Evolutionary conservation across 2,888 invertebrate genomes (phyloP), one percentile per base, ranked within the genome.

Genomic region (Antheraea assamensis): DNA sequence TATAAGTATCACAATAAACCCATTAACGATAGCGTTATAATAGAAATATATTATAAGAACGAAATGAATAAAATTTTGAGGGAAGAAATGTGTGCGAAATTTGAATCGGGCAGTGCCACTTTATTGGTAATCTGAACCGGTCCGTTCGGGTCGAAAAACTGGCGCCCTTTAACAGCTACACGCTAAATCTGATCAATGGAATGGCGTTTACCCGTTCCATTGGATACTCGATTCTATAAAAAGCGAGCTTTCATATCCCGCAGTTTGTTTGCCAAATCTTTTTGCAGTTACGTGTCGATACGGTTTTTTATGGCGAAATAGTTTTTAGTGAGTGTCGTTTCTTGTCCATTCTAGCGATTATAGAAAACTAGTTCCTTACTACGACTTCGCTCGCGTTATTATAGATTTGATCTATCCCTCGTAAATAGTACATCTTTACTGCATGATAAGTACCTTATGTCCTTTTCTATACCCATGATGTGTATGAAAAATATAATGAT

Each of bases 151-250:
- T 66, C 74, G 81, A 83, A 84, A 83, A 84, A 82, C 83, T 76
- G 78, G 76, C 80, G 76, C 76, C 76, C 75, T 75, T 76, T 71
- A 71, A 73, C 47, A 75, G 73, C 66, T 79, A 80, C 80, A 76
- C 79, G 78, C 78, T 76, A 82, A 84, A 86, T 85, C 86, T 84
- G 87, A 86, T 86, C 85, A 85, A 80, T 80, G 79, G 76, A 82
- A 83, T 71, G 75, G 80, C 78, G 78, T 78, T 75, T 71, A 72
- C 47, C 75, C 77, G 74, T 75, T 75, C 76, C 73, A 68, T 73
- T 75, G 75, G 74, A 75, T 73, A 77, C 78, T 77, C 73, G 74
- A 75, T 76, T 79, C 77, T 76, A 74, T 77, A 79, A 82, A 83
- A 82, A 83, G 71, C 71, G 72, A 73, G 49, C 74, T 58, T 64